A percentile compares a stretch with the other conserved stretches of the same genome.
Conservation (phyloP, 2,888 invertebrate species). For the Drosophila niveifrons region DNA sequence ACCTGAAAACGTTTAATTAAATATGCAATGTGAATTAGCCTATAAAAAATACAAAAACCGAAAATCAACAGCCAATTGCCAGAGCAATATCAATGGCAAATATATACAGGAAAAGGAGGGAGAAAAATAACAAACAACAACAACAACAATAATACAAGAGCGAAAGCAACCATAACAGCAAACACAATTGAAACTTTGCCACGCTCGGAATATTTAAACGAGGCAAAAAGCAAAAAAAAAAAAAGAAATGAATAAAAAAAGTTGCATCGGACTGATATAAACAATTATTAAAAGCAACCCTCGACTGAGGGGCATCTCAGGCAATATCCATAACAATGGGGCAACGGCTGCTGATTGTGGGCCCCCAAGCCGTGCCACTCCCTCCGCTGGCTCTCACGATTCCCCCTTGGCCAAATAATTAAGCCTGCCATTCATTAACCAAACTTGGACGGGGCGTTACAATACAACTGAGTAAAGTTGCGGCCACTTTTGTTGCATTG, state of each 20-base stretch:
- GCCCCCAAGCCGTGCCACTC: background rate
- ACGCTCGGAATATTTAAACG: conserved; percentile 59
- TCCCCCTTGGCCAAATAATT: conserved; percentile 66
- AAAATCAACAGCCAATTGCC: conserved; percentile 63
- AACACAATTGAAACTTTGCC: conserved; percentile 60
- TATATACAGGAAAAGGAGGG: conserved; percentile 40
- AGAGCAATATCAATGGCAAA: conserved; percentile 65
- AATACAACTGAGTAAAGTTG: conserved; percentile 50
- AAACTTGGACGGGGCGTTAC: conserved; percentile 51
- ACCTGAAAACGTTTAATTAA: conserved; percentile 62
- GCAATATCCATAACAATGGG: conserved; percentile 62
- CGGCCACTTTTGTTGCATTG: conserved; percentile 60
- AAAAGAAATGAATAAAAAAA: conserved; percentile 22
- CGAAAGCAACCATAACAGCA: conserved; percentile 20
- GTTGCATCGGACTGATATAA: conserved; percentile 63
- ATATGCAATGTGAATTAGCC: conserved; percentile 68
- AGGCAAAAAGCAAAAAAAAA: conserved; percentile 3
- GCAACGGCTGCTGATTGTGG: conserved; percentile 54
- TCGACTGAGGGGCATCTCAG: conserved; percentile 18
- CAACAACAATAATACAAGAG: conserved; percentile 10
- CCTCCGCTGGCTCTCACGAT: conserved; percentile 21
- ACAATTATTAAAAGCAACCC: conserved; percentile 78
- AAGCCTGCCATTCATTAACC: conserved; percentile 75
- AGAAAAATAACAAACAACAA: conserved; percentile 32
- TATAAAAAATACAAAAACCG: conserved; percentile 48